Evolutionary conservation across 1,140 invertebrate species (phyloP).

Genomic region (Penaeus chinensis): DNA sequence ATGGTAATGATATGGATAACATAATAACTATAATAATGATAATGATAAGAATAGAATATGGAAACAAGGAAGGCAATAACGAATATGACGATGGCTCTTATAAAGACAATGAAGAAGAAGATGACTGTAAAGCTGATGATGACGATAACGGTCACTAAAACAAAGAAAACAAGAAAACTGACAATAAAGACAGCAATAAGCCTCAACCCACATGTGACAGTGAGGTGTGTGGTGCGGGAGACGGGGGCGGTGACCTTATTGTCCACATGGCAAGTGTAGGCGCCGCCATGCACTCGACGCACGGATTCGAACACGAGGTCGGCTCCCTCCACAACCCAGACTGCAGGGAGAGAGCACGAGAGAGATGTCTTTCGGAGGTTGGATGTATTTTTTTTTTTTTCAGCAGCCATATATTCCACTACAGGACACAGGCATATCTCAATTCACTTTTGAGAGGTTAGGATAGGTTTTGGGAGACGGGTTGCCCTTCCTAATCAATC

Average conservation of each 20-base stretch:
- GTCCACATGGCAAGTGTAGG: slow-evolving; percentile 58
- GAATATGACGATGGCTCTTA: too few species aligned
- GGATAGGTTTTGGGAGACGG: too few species aligned
- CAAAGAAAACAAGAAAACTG: background rate
- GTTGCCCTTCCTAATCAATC: too few species aligned
- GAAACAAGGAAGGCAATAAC: background rate
- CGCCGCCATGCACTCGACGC: slow-evolving; percentile 44
- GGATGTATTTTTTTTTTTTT: too few species aligned
- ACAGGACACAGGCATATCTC: too few species aligned
- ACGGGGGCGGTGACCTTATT: slow-evolving; percentile 56
- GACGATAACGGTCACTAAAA: background rate
- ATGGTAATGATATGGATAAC: background rate
- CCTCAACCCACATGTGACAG: slow-evolving; percentile 55
- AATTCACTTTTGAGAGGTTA: too few species aligned
- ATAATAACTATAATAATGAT: background rate
- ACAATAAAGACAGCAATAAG: background rate
- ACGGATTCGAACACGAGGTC: slow-evolving; percentile 51
- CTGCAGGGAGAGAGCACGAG: background rate
- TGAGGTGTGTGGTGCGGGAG: slow-evolving; percentile 52
- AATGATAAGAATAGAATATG: background rate
- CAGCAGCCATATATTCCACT: too few species aligned
- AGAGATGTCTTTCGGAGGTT: background rate
- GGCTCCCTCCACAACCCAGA: slow-evolving; percentile 54
- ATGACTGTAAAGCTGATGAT: background rate
- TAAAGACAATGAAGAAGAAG: background rate